Percentiles rank a stretch among this genome's conserved stretches.
These are phyloP conservation scores for Acanthurus leucopareius DNA, from an alignment of 2,797 vertebrate species.

Conservation along the genomic window DNA sequence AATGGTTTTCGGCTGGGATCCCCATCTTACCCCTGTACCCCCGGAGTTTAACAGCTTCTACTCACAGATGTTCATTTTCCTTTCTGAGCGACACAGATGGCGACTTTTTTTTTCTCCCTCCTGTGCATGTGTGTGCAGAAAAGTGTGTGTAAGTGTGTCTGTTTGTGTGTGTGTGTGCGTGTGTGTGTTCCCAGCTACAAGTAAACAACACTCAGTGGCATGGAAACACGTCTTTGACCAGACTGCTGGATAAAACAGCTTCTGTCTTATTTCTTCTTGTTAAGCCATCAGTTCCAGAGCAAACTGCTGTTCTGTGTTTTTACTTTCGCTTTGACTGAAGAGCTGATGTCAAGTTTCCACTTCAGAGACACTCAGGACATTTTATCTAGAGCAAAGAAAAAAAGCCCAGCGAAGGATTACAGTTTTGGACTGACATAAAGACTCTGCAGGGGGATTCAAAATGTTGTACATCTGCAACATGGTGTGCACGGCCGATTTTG, in stretches of 20 bases:
- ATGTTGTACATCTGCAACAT: constrained; percentile 20
- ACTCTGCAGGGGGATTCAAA: neutral
- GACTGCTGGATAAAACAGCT: neutral
- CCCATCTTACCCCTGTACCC: constrained; percentile 55
- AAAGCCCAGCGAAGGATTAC: neutral
- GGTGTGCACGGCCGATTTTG: constrained; percentile 10
- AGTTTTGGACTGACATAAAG: neutral
- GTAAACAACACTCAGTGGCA: neutral
- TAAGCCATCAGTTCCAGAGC: neutral
- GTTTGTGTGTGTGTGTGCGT: too few relatives aligned
- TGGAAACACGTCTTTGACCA: neutral
- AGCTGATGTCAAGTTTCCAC: neutral
- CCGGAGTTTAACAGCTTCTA: constrained; percentile 23
- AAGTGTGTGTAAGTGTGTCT: too few relatives aligned
- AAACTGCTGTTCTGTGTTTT: neutral
- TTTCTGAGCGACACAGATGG: constrained; percentile 24
- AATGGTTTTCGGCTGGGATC: constrained; percentile 18
- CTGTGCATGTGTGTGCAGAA: neutral
- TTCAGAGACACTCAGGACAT: neutral
- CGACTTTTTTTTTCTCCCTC: neutral
- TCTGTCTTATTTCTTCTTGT: neutral
- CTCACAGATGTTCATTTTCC: constrained; percentile 44
- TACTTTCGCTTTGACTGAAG: neutral
- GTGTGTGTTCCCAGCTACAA: neutral
- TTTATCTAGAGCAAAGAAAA: neutral